Percentiles rank a stretch among this genome's conserved stretches.
Conservation (phyloP, 2,888 invertebrate species). For the Ryuthela nishihirai region DNA sequence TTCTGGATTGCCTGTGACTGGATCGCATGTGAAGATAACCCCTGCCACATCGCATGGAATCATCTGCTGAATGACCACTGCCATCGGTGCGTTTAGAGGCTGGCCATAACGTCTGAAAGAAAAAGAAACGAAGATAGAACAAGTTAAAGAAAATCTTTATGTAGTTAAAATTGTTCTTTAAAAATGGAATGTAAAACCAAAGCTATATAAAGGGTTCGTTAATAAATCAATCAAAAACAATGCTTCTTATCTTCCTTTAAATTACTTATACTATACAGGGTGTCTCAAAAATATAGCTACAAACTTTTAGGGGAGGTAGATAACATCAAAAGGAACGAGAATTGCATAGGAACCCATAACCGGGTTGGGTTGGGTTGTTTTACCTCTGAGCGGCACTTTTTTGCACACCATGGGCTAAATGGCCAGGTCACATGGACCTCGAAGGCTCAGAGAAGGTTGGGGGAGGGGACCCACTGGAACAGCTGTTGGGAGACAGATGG, state of each 20-base stretch:
- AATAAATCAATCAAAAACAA: neutral
- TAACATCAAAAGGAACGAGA: too few species aligned
- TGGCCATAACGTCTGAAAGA: conserved; percentile 22
- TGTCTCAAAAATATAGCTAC: too few species aligned
- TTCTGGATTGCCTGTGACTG: conserved; percentile 65
- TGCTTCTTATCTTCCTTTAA: neutral
- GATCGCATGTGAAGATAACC: conserved; percentile 76
- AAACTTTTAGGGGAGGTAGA: too few species aligned
- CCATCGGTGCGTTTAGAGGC: conserved; percentile 59
- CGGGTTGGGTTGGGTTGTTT: too few species aligned
- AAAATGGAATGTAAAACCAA: neutral
- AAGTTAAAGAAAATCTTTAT: neutral
- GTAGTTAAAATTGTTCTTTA: neutral
- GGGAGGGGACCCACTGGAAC: too few species aligned
- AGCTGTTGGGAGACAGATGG: too few species aligned
- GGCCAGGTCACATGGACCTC: too few species aligned
- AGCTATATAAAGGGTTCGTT: neutral
- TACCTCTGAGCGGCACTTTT: too few species aligned
- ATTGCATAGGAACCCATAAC: too few species aligned
- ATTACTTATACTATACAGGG: too few species aligned
- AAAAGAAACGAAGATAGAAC: neutral
- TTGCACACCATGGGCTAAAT: too few species aligned
- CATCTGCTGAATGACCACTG: conserved; percentile 75
- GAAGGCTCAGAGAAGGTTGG: too few species aligned
- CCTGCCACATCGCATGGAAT: conserved; percentile 65